A percentile compares a stretch with the other conserved stretches of the same genome.
phyloP scores from a whole-genome alignment of 2,888 invertebrate species.

The Orgyia antiqua region DNA sequence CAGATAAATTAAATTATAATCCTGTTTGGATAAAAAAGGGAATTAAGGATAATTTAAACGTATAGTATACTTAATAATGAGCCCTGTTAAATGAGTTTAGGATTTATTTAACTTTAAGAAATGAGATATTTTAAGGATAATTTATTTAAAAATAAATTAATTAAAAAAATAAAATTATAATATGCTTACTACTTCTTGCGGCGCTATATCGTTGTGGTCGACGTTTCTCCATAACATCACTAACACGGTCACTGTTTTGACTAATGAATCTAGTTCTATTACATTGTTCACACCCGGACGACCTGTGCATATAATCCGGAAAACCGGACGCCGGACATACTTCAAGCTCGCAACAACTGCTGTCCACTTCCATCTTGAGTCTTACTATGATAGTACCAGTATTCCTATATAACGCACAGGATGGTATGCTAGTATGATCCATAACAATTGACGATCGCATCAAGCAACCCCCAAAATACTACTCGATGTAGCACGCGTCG shows the following conservation, averaged over 20 bases:
- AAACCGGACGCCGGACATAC: constrained; percentile 30
- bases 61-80: too few species aligned
- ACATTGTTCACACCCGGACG: constrained; percentile 61
- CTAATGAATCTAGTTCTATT: constrained; percentile 63
- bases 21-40: too few species aligned
- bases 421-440: constrained; percentile 61
- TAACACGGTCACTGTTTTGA: constrained; percentile 72
- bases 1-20: too few species aligned
- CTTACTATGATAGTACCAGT: constrained; percentile 63
- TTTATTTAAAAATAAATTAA: too few species aligned
- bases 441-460: constrained; percentile 53
- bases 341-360: constrained; percentile 33
- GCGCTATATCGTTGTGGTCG: constrained; percentile 56
- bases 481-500: constrained; percentile 61
- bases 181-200: constrained; percentile 66
- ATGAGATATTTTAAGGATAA: too few species aligned
- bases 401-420: constrained; percentile 57
- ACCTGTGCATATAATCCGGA: constrained; percentile 37
- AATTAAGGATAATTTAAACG: too few species aligned
- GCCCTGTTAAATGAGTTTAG: too few species aligned
- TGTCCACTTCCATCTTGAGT: constrained; percentile 54
- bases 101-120: too few species aligned
- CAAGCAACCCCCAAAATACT: constrained; percentile 62
- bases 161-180: constrained; percentile 20
- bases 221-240: constrained; percentile 56